These are phyloP conservation scores for Chrysochloris asiatica DNA, from an alignment of 2,113 vertebrate species.

Conservation along the genomic window DNA sequence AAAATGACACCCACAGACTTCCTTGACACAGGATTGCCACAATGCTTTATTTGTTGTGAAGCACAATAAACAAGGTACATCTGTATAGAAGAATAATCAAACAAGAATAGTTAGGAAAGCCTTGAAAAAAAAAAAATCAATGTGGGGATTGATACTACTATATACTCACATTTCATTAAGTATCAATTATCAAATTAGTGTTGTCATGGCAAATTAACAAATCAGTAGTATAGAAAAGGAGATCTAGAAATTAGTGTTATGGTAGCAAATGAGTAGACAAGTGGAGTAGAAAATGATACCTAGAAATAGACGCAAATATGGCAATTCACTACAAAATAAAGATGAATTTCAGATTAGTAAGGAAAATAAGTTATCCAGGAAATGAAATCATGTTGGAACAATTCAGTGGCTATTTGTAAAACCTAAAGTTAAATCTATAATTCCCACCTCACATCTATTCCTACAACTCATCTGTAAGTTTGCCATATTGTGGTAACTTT, in stretches of 20 bases:
- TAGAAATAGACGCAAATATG: neutral
- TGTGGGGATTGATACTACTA: neutral
- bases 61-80: too few species aligned
- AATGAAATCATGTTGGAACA: neutral
- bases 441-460: neutral
- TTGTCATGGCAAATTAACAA: neutral
- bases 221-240: neutral
- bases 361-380: too few species aligned
- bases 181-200: neutral
- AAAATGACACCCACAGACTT: too few species aligned
- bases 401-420: neutral
- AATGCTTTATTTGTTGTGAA: too few species aligned
- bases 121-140: neutral
- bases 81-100: neutral
- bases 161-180: constrained; percentile 5
- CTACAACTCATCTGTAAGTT: too few species aligned
- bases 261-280: too few species aligned
- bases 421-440: neutral
- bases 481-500: too few species aligned
- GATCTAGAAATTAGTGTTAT: too few species aligned
- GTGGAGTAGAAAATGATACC: neutral
- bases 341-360: too few species aligned
- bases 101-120: constrained; percentile 2
- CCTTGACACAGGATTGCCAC: too few species aligned
- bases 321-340: too few species aligned